These are phyloP conservation scores for Falco cherrug DNA, from an alignment of 2,797 vertebrate species.

Conservation along the genomic window DNA sequence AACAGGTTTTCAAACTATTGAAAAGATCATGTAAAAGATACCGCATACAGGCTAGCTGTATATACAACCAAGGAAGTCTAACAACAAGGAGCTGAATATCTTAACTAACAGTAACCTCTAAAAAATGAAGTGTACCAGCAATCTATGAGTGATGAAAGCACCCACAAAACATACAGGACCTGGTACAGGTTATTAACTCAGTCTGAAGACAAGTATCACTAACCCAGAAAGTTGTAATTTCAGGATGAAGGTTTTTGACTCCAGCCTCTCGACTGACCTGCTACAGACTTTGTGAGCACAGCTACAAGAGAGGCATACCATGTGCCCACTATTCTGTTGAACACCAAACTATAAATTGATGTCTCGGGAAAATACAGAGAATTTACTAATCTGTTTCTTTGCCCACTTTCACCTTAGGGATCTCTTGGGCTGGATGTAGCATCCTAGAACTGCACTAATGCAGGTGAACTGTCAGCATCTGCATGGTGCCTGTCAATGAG, in stretches of 20 bases:
- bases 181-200: background rate
- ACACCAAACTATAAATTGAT: background rate
- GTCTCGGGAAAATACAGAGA: background rate
- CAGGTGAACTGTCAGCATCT: background rate
- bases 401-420: background rate
- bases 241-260: background rate
- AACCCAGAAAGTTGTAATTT: background rate
- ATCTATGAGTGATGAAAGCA: background rate
- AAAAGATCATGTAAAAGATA: background rate
- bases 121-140: background rate
- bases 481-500: background rate
- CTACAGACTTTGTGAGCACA: background rate
- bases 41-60: background rate
- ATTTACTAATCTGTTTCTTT: background rate
- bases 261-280: background rate
- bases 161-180: background rate
- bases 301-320: background rate
- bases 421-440: background rate
- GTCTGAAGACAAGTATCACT: background rate
- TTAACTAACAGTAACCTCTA: background rate
- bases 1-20: background rate
- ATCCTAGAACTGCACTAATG: background rate
- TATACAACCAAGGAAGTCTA: background rate
- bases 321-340: background rate
- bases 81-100: background rate